Conservation (phyloP, 2,797 vertebrate species). For the Hoplostethus mediterraneus region DNA sequence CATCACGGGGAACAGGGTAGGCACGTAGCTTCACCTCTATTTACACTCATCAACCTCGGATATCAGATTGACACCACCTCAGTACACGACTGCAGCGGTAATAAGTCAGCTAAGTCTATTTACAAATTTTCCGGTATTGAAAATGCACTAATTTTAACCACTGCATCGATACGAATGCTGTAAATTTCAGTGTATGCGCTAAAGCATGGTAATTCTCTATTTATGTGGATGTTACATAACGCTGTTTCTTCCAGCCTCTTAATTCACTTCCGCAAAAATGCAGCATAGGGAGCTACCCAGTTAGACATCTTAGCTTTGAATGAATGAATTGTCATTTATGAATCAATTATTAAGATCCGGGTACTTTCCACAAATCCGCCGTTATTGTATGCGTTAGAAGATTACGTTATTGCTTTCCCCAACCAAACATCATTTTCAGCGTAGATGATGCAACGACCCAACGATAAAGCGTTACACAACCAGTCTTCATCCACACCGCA, state of each 20-base stretch:
- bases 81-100: rapidly evolving
- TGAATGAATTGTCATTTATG: not conserved
- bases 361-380: not conserved
- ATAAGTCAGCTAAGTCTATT: not conserved
- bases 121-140: not conserved
- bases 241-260: conserved; percentile 16
- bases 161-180: too few relatives aligned
- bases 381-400: not conserved
- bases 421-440: not conserved
- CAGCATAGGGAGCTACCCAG: conserved; percentile 40
- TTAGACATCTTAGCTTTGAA: not conserved
- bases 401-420: not conserved
- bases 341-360: not conserved
- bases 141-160: too few relatives aligned
- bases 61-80: not conserved
- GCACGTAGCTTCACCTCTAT: conserved; percentile 67
- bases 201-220: not conserved
- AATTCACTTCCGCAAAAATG: conserved; percentile 80
- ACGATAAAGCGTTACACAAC: conserved; percentile 20
- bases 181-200: not conserved
- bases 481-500: conserved; percentile 4
- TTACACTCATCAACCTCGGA: not conserved
- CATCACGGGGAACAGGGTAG: conserved; percentile 32
- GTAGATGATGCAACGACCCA: conserved; percentile 24
- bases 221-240: conserved; percentile 58